Conservation (phyloP, 2,797 vertebrate genomes). For the Anas bernieri region DNA sequence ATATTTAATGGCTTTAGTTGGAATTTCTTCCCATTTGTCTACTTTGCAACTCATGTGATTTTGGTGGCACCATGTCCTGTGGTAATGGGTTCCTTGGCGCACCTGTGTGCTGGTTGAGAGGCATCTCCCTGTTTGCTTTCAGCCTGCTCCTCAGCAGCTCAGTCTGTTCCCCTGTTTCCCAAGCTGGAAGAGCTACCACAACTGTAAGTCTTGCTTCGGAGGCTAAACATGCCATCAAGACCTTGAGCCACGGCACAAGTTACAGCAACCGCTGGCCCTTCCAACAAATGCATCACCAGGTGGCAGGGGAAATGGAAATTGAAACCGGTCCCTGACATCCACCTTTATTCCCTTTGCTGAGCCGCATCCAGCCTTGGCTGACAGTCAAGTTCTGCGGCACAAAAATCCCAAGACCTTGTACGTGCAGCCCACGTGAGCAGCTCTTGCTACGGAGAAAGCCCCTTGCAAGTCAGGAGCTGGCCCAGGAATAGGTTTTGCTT, state of each 20-base stretch:
- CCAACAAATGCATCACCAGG: not conserved
- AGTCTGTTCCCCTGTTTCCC: accelerated
- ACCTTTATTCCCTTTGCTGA: slow-evolving; percentile 12
- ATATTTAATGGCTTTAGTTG: not conserved
- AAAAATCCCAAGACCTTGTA: slow-evolving; percentile 14
- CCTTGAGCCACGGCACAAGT: not conserved
- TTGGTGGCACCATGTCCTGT: not conserved
- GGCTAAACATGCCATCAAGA: not conserved
- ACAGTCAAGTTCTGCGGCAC: slow-evolving; percentile 20
- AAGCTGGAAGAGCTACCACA: not conserved
- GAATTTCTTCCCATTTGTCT: not conserved
- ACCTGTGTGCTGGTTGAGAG: not conserved
- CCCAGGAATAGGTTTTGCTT: slow-evolving; percentile 1
- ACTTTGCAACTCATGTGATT: not conserved
- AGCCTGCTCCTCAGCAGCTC: not conserved
- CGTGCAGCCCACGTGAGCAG: not conserved
- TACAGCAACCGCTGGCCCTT: not conserved
- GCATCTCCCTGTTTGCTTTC: not conserved
- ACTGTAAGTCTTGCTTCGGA: not conserved
- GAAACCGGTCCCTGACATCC: not conserved
- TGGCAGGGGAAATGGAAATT: slow-evolving; percentile 1
- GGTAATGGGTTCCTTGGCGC: not conserved
- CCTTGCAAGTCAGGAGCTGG: not conserved
- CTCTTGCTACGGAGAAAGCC: slow-evolving; percentile 10
- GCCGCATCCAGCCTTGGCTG: slow-evolving; percentile 12